Evolutionary conservation across 1,140 invertebrate species (phyloP).

Genomic region (Mycetomoellerius zeteki): DNA sequence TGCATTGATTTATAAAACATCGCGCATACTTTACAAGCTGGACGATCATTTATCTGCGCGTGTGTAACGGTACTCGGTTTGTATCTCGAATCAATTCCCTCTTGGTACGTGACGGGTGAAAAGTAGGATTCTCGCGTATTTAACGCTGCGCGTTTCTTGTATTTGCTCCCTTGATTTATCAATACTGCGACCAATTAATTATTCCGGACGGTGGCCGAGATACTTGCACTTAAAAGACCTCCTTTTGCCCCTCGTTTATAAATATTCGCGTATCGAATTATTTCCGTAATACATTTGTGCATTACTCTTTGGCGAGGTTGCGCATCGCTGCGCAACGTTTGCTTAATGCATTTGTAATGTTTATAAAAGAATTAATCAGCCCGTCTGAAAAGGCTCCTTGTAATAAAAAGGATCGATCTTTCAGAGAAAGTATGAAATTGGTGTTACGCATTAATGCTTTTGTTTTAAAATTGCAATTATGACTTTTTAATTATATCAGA

Average conservation of each 20-base stretch:
- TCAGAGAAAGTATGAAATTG: constrained; percentile 8
- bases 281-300: constrained; percentile 5
- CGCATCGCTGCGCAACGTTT: constrained; percentile 25
- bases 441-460: background rate
- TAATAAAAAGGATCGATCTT: background rate
- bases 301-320: constrained; percentile 28
- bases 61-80: constrained; percentile 33
- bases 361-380: constrained; percentile 50
- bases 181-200: constrained; percentile 37
- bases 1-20: constrained; percentile 38
- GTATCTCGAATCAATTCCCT: constrained; percentile 50
- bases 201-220: background rate
- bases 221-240: constrained; percentile 3
- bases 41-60: constrained; percentile 15
- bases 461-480: background rate
- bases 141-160: constrained; percentile 13
- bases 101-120: background rate
- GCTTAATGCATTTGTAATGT: constrained; percentile 52
- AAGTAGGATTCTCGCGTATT: constrained; percentile 39
- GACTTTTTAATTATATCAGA: background rate
- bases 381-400: background rate
- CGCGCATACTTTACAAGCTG: constrained; percentile 16
- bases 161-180: constrained; percentile 47
- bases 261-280: constrained; percentile 43
- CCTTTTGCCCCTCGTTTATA: background rate